Evolutionary conservation across 2,113 vertebrate species (phyloP).

Genomic region (Xiphophorus maculatus): DNA sequence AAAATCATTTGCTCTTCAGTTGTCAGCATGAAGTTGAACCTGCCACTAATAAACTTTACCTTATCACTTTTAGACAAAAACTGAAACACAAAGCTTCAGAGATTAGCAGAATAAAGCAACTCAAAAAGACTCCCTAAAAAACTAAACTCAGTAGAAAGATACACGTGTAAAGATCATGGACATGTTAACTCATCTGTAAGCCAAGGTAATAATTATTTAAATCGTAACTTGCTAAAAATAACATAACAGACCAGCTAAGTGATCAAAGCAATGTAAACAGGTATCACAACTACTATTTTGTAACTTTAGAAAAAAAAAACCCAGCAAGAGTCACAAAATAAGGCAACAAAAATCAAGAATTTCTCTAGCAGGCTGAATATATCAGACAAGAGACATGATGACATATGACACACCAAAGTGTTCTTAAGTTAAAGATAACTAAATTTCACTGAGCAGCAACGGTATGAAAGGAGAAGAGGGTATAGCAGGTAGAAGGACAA

Average conservation of each 20-base stretch:
- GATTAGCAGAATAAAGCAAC: no score
- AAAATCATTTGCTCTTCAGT: no score
- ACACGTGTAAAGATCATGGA: no score
- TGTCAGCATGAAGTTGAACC: no score
- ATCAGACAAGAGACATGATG: background rate
- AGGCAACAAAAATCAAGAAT: background rate
- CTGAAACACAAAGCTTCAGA: no score
- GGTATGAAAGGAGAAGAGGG: conserved; percentile 4
- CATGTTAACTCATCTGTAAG: no score
- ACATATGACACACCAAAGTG: background rate
- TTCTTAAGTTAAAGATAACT: background rate
- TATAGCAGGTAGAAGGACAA: background rate
- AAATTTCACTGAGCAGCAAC: background rate
- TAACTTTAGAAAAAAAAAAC: background rate
- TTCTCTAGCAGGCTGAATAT: conserved; percentile 6
- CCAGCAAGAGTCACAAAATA: background rate
- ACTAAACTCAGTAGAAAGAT: no score
- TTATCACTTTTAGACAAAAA: no score
- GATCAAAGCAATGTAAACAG: conserved; percentile 35
- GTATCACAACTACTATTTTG: conserved; percentile 23
- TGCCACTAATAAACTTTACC: no score
- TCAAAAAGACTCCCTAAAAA: no score
- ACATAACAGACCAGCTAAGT: conserved; percentile 21
- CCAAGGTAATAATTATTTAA: background rate
- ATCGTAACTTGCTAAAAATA: background rate